Percentiles rank a stretch among this genome's conserved stretches.
Conservation (phyloP, 2,888 invertebrate species). For the Autographa pulchrina region DNA sequence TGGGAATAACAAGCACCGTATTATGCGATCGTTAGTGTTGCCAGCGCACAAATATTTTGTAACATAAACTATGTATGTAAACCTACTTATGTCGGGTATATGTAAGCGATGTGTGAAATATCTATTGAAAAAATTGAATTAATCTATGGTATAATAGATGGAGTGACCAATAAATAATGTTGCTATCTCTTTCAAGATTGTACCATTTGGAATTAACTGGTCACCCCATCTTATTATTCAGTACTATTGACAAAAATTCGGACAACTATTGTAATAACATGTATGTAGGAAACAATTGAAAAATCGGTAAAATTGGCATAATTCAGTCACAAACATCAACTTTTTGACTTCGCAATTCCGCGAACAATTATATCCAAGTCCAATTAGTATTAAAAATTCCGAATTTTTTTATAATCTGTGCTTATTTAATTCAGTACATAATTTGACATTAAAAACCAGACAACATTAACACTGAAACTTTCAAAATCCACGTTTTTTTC, state of each 20-base stretch:
- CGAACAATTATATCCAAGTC: constrained; percentile 26
- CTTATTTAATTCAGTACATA: constrained; percentile 31
- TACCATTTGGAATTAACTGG: constrained; percentile 10
- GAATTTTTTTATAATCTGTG: constrained; percentile 55
- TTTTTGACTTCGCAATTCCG: constrained; percentile 40
- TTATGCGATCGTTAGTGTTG: constrained; percentile 55
- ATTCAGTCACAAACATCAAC: constrained; percentile 52
- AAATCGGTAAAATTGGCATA: constrained; percentile 59
- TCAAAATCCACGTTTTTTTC: background rate
- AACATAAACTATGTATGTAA: constrained; percentile 47
- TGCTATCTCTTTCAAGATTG: background rate
- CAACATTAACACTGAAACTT: constrained; percentile 1
- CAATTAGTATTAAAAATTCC: constrained; percentile 25
- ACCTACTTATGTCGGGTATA: constrained; percentile 47
- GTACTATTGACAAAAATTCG: constrained; percentile 48
- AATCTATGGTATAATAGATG: constrained; percentile 47
- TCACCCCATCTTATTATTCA: constrained; percentile 28
- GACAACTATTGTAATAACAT: constrained; percentile 44
- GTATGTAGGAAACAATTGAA: constrained; percentile 48
- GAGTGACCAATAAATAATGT: constrained; percentile 23
- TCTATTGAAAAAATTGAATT: constrained; percentile 54
- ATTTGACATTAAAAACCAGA: constrained; percentile 49
- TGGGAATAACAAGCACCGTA: constrained; percentile 63
- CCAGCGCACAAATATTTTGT: constrained; percentile 44
- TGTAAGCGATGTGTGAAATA: constrained; percentile 57